Base-by-base conservation (phyloP, 2,888 invertebrate genomes). In the Eilema caniola region DNA sequence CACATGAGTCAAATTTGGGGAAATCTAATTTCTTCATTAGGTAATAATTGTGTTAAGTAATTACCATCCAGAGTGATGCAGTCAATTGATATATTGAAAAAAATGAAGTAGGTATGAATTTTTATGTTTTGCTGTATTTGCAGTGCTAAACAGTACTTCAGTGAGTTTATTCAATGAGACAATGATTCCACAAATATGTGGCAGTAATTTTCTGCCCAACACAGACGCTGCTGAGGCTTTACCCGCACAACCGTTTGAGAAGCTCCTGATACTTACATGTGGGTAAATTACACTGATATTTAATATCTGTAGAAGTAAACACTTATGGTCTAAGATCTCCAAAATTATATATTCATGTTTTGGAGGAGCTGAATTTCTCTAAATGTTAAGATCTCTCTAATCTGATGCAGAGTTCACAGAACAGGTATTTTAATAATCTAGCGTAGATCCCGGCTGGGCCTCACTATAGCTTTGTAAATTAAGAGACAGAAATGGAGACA, bases 1-100 rank as follows among this genome's bases (percentile, higher is more conserved):
- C 97, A 97, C 85, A 94, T 96, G 81, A 96, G 97, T 77, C 96
- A 97, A 92, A 96, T 97, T 24, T 96, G 96, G 96, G 97, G 97
- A 0, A 97, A 97, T 81, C 92, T 97, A 31, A 96, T 97, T 60
- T 96, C 97, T 20, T 97, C 96, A 1, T 77, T 95, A 66, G 96
- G 96, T 96, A 85, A 88, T 62, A 24, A 61, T 37, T 23, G 0
- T 62, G 8, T 4, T 37, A 11, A 37, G 12, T 37, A 37, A 37
- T 37, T 37, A 37, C 33, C 12, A 37, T 37, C 3, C 12, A 37
- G 33, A 1, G 12, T 3, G 3, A 11, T 37, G 33, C 3, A 37
- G 3, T 37, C 5, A 33, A 37, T 37, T 37, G 12, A 37, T 37
- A 2, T 1, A 37, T 3, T 37, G 31, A 37, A 37, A 12, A 33